These are phyloP conservation scores for Trichopria drosophilae DNA, from an alignment of 2,888 invertebrate species.

Conservation along the genomic window DNA sequence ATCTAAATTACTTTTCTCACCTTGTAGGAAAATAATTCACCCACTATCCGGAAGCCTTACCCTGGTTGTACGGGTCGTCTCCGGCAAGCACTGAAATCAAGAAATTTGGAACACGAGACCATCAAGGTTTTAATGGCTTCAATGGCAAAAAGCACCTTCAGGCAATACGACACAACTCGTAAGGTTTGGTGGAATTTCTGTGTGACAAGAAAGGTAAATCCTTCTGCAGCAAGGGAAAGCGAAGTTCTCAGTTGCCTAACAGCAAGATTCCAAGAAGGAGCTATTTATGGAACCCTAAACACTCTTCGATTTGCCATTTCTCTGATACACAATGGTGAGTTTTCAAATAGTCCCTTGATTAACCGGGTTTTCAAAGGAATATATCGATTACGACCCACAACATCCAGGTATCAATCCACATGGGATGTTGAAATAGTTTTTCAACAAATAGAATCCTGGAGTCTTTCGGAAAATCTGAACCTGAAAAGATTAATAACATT, in stretches of 20 bases:
- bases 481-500: too few relatives aligned
- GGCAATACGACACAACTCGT: too few relatives aligned
- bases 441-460: constrained; percentile 5
- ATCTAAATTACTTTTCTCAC: not conserved
- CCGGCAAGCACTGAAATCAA: not conserved
- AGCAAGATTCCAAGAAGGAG: not conserved
- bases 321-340: constrained; percentile 7
- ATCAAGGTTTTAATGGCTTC: not conserved
- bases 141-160: not conserved
- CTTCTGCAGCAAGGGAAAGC: too few relatives aligned
- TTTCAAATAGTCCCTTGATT: constrained; percentile 7
- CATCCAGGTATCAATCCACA: constrained; percentile 3
- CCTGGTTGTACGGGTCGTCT: not conserved
- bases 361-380: constrained; percentile 9
- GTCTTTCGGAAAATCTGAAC: too few relatives aligned
- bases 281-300: constrained; percentile 6
- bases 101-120: not conserved
- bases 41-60: not conserved
- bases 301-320: constrained; percentile 11
- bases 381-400: not conserved
- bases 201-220: too few relatives aligned
- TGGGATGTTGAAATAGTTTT: constrained; percentile 9
- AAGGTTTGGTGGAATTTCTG: too few relatives aligned
- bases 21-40: not conserved
- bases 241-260: not conserved